Conservation (phyloP, 2,797 vertebrate genomes). For the Enteromius thamalakanensis region DNA sequence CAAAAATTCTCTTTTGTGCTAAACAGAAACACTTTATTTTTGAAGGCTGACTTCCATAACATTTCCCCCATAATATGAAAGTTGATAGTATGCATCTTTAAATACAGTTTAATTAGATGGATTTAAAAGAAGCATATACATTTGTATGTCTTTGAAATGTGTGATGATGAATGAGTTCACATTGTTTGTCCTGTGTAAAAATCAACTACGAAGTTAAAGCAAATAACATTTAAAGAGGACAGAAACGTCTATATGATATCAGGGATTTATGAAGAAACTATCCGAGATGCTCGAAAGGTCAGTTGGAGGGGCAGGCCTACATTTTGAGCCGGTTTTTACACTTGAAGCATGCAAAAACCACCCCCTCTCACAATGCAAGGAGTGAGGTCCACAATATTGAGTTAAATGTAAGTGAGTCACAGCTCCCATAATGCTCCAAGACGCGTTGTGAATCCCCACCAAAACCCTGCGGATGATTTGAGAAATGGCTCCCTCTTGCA, state of each 20-base stretch:
- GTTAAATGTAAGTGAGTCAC: neutral
- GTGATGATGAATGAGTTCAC: neutral
- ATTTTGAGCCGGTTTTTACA: neutral
- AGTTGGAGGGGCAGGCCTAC: neutral
- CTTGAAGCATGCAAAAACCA: neutral
- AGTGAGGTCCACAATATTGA: slow-evolving; percentile 11
- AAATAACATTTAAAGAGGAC: neutral
- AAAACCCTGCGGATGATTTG: slow-evolving; percentile 36
- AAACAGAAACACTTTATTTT: too few relatives aligned
- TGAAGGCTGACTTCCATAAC: too few relatives aligned
- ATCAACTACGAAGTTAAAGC: neutral
- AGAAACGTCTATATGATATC: neutral
- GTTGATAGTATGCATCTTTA: neutral
- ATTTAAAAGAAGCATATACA: neutral
- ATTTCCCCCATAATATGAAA: too few relatives aligned
- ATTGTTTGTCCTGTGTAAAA: neutral
- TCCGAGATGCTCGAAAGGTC: neutral
- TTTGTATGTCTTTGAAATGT: too few relatives aligned
- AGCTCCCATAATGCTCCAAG: neutral
- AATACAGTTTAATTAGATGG: neutral
- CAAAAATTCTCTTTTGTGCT: neutral
- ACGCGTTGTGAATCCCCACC: slow-evolving; percentile 16
- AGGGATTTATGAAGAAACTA: slow-evolving; percentile 6
- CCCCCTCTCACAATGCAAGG: neutral
- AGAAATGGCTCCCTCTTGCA: slow-evolving; percentile 8